Conservation (phyloP, 2,797 vertebrate species). For the Epinephelus awoara region DNA sequence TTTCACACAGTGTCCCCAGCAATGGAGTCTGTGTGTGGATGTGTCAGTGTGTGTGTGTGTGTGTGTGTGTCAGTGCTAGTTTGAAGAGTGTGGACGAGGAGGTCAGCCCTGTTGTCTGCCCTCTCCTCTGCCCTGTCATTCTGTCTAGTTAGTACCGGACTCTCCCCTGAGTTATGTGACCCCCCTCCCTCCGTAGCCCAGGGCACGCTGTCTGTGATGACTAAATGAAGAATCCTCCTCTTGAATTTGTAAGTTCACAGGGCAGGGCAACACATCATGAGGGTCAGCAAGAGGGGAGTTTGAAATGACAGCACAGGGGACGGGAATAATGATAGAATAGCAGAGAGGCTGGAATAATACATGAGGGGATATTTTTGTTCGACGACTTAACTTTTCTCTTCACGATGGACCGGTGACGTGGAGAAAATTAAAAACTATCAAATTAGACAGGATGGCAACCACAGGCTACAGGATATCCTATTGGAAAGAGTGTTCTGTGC, state of each 20-base stretch:
- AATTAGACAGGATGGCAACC: slow-evolving; percentile 46
- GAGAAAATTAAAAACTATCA: slow-evolving; percentile 37
- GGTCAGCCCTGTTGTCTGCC: slow-evolving; percentile 60
- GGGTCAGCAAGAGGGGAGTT: slow-evolving; percentile 2
- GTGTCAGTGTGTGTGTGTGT: slow-evolving; percentile 7
- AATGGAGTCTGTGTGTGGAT: slow-evolving; percentile 8
- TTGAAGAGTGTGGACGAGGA: slow-evolving; percentile 46
- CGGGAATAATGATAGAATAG: slow-evolving; percentile 26
- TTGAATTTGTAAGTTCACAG: slow-evolving; percentile 65
- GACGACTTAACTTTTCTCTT: slow-evolving; percentile 16
- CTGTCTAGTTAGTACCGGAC: slow-evolving; percentile 60
- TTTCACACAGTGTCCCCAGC: slow-evolving; percentile 30
- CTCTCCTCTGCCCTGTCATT: slow-evolving; percentile 60
- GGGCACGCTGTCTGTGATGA: slow-evolving; percentile 57
- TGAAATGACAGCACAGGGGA: slow-evolving; percentile 21
- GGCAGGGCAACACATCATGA: slow-evolving; percentile 68
- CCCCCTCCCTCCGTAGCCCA: slow-evolving; percentile 12
- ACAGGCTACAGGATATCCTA: slow-evolving; percentile 46
- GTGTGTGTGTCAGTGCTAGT: slow-evolving; percentile 28
- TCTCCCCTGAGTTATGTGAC: slow-evolving; percentile 62
- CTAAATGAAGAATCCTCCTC: slow-evolving; percentile 62
- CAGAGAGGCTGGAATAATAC: slow-evolving; percentile 18
- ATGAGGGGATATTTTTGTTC: slow-evolving; percentile 28
- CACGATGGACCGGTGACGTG: slow-evolving; percentile 28
- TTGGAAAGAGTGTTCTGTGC: slow-evolving; percentile 16